A percentile compares a stretch with the other conserved stretches of the same genome.
phyloP scores from a whole-genome alignment of 1,140 invertebrate genomes.

The Plectus sambesii region DNA sequence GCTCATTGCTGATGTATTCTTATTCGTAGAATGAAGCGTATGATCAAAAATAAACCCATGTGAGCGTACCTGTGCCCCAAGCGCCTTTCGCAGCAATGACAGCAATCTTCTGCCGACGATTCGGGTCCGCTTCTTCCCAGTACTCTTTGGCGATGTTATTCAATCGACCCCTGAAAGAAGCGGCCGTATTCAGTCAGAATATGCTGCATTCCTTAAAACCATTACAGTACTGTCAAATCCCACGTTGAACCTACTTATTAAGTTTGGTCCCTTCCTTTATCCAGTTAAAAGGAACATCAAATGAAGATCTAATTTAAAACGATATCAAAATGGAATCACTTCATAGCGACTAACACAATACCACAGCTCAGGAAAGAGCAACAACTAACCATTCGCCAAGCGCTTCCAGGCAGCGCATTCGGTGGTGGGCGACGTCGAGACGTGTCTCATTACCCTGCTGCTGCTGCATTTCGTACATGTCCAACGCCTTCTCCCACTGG shows the following conservation, averaged over 20 bases:
- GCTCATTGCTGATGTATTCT: too few relatives aligned
- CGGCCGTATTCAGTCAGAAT: constrained; percentile 3
- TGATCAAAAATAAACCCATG: not conserved
- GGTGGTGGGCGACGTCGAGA: constrained; percentile 69
- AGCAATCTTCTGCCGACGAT: constrained; percentile 67
- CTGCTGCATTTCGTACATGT: constrained; percentile 58
- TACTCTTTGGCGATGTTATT: constrained; percentile 63
- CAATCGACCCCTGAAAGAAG: constrained; percentile 54
- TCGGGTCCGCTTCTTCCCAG: constrained; percentile 4
- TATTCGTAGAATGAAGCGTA: too few relatives aligned
- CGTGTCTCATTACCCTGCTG: constrained; percentile 7
- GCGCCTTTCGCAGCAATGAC: constrained; percentile 81
- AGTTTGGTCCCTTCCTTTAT: too few relatives aligned
- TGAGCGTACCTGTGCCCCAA: constrained; percentile 64
- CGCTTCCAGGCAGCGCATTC: constrained; percentile 92
- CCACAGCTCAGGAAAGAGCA: too few relatives aligned
- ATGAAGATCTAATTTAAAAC: too few relatives aligned
- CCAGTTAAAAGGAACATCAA: too few relatives aligned
- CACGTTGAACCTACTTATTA: too few relatives aligned
- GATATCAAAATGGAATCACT: too few relatives aligned
- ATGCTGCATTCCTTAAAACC: too few relatives aligned
- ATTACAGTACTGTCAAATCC: too few relatives aligned
- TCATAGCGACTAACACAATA: too few relatives aligned
- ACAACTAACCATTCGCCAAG: constrained; percentile 88
- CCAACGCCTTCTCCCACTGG: constrained; percentile 90